These are phyloP conservation scores for Enteromius radiatus DNA, from an alignment of 2,797 vertebrate species.

Conservation along the genomic window DNA sequence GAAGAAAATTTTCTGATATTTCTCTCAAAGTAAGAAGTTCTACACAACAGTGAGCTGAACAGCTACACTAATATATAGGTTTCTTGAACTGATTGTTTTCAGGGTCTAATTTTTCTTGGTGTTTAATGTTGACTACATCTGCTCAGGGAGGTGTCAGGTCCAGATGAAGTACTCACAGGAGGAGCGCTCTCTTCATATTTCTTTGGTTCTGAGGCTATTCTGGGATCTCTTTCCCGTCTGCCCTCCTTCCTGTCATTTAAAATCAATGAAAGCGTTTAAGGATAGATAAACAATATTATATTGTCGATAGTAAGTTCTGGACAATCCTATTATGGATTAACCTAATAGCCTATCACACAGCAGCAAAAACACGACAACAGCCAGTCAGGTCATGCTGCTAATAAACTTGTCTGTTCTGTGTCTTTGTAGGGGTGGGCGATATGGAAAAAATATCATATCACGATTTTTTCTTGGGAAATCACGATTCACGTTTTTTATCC, in stretches of 20 bases:
- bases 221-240: slow-evolving; percentile 85
- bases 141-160: background rate
- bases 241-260: slow-evolving; percentile 79
- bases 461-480: too few relatives aligned
- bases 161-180: slow-evolving; percentile 80
- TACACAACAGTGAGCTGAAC: background rate
- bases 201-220: slow-evolving; percentile 92
- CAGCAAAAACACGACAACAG: background rate
- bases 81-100: background rate
- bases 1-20: background rate
- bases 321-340: background rate
- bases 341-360: background rate
- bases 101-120: background rate
- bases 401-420: background rate
- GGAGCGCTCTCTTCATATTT: slow-evolving; percentile 85
- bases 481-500: too few relatives aligned
- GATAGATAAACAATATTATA: background rate
- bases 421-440: too few relatives aligned
- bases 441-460: too few relatives aligned
- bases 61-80: background rate
- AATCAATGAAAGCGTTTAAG: slow-evolving; percentile 1
- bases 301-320: background rate
- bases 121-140: background rate
- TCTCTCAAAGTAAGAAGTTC: background rate
- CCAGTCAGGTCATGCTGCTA: background rate